These are phyloP conservation scores for Phoenicopterus ruber DNA, from an alignment of 2,113 vertebrate genomes.

Conservation along the genomic window DNA sequence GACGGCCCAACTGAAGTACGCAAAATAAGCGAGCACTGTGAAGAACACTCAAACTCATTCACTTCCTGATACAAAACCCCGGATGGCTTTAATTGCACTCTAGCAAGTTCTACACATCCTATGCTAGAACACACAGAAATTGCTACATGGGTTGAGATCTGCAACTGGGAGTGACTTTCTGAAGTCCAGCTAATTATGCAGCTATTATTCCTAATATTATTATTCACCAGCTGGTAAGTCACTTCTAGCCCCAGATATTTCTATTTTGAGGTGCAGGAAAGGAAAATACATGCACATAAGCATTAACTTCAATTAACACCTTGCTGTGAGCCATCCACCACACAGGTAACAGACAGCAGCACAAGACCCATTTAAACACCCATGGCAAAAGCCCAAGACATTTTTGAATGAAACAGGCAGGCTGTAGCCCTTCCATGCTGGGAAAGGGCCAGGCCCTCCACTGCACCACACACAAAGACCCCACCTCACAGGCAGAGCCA, in stretches of 20 bases:
- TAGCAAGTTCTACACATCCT: background rate
- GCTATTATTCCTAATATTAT: background rate
- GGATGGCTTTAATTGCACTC: background rate
- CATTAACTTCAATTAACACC: background rate
- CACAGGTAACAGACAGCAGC: background rate
- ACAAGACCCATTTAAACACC: background rate
- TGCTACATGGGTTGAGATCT: background rate
- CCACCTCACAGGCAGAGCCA: background rate
- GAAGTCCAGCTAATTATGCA: background rate
- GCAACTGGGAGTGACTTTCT: background rate
- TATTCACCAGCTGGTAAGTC: background rate
- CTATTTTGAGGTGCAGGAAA: background rate
- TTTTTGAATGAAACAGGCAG: background rate
- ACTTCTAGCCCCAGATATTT: background rate
- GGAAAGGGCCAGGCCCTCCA: background rate
- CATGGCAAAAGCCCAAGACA: fast-evolving
- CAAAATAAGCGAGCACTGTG: background rate
- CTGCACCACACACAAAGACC: background rate
- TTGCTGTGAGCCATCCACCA: background rate
- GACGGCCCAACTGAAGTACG: background rate
- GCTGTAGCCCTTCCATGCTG: background rate
- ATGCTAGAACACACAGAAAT: background rate
- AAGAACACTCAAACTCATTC: background rate
- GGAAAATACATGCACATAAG: background rate
- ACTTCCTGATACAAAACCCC: background rate